Base-by-base conservation (phyloP, 1,140 invertebrate genomes). In the Ditylenchus dipsaci region DNA sequence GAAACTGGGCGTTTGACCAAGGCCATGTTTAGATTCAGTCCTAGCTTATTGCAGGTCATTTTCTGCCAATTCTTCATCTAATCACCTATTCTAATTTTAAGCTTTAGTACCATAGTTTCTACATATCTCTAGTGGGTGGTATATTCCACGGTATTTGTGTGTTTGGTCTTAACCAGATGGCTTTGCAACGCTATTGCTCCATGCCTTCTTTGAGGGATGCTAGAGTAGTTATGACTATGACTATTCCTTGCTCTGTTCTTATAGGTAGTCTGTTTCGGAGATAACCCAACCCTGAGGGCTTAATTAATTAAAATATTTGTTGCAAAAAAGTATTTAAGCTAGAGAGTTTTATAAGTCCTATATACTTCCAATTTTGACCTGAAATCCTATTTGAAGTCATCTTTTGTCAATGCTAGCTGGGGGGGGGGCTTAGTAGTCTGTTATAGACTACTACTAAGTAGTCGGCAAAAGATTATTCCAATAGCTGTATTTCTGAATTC, bases 111-210 rank as follows among this genome's bases (percentile, higher is more conserved):
- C 69, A 76, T 38, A 78, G 56, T 15, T 27, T 78, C 26, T 80
- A 71, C 72, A 56, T 78, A 13, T 45, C 64, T 21, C 45, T 49
- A n/a, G n/a, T 79, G 43, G 76, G 77, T 17, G 77, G 78, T 7
- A 65, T 72, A 15, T 29, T 76, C 13, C 73, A 71, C 5, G 65
- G 65, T 59, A 68, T 78, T 27, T 76, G 77, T 42, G 71, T 80
- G 26, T 78, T 67, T 53, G 77, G 77, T 8, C 66, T 80, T 19
- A 80, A 80, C 65, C 77, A 78, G 63, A 76, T 80, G 78, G 67
- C 77, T 27, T 38, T 78, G 23, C 78, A 80, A 67, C 30, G 67
- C 19, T 73, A 73, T 42, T 81, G 78, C 58, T 62, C 73, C 26
- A 67, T 76, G 72, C 62, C 78, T 15, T 63, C 78, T 8, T 61